phyloP scores from a whole-genome alignment of 2,797 vertebrate genomes.

The Pipistrellus kuhlii region DNA sequence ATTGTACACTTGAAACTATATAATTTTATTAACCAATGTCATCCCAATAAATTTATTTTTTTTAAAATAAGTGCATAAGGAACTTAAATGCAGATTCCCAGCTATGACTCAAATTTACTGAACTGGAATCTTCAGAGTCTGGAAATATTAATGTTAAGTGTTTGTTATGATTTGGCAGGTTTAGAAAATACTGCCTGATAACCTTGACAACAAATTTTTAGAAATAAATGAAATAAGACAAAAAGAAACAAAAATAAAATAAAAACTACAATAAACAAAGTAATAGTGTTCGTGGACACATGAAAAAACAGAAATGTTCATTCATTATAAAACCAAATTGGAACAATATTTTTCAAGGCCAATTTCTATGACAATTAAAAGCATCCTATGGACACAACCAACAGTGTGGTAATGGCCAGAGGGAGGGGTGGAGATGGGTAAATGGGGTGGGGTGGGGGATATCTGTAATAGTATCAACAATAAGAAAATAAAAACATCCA shows the following conservation, averaged over 20 bases:
- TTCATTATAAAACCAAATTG: not conserved
- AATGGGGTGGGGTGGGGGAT: not conserved
- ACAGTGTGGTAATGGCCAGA: not conserved
- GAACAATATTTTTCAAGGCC: slow-evolving; percentile 28
- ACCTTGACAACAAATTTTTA: not conserved
- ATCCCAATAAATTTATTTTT: not conserved
- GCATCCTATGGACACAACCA: not conserved
- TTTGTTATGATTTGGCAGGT: not conserved
- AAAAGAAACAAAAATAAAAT: not conserved
- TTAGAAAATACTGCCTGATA: slow-evolving; percentile 16
- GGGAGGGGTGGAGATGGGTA: not conserved
- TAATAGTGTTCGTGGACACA: not conserved
- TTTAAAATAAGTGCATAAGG: not conserved
- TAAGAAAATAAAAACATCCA: not conserved
- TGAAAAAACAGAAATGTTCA: not conserved
- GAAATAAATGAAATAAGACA: not conserved
- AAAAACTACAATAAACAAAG: not conserved
- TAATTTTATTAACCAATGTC: not conserved
- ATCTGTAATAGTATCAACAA: too few species aligned
- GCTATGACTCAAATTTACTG: not conserved
- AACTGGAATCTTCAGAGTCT: slow-evolving; percentile 15
- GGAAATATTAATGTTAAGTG: not conserved
- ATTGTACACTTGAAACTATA: too few species aligned
- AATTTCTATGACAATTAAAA: slow-evolving; percentile 42
- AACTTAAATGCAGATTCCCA: not conserved